These are phyloP conservation scores for Gonioctena quinquepunctata DNA, from an alignment of 1,140 invertebrate genomes.

Conservation along the genomic window DNA sequence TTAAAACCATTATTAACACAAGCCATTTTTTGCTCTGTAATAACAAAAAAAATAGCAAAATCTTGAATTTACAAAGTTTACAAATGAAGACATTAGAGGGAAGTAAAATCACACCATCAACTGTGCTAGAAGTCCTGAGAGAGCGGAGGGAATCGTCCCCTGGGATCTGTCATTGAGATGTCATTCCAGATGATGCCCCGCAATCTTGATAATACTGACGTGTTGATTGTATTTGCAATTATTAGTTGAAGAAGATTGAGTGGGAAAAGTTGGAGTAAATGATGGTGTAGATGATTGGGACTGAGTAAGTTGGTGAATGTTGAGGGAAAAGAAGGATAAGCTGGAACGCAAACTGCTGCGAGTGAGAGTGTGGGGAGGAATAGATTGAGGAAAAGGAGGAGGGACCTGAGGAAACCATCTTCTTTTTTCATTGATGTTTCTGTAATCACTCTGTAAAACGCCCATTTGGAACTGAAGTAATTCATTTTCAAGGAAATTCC, in stretches of 20 bases:
- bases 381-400: slow-evolving; percentile 3
- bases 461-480: slow-evolving; percentile 16
- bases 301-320: slow-evolving; percentile 8
- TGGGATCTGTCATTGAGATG: slow-evolving; percentile 4
- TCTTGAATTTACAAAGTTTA: slow-evolving; percentile 6
- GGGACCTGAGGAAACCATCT: neutral
- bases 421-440: neutral
- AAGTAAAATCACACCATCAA: slow-evolving; percentile 11
- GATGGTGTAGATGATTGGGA: slow-evolving; percentile 10
- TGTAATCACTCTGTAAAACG: neutral
- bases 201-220: slow-evolving; percentile 9
- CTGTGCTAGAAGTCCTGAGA: neutral
- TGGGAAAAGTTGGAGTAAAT: slow-evolving; percentile 4
- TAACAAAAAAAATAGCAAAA: neutral
- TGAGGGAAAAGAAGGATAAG: neutral
- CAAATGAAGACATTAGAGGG: neutral
- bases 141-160: neutral
- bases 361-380: slow-evolving; percentile 12
- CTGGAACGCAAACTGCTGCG: slow-evolving; percentile 5
- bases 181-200: slow-evolving; percentile 1
- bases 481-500: slow-evolving; percentile 5
- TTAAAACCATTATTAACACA: slow-evolving; percentile 9
- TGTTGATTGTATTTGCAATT: slow-evolving; percentile 6
- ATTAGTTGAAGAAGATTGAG: slow-evolving; percentile 9
- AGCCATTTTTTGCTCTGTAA: slow-evolving; percentile 11